Conservation (phyloP, 2,797 vertebrate genomes). For the Aselliscus stoliczkanus region DNA sequence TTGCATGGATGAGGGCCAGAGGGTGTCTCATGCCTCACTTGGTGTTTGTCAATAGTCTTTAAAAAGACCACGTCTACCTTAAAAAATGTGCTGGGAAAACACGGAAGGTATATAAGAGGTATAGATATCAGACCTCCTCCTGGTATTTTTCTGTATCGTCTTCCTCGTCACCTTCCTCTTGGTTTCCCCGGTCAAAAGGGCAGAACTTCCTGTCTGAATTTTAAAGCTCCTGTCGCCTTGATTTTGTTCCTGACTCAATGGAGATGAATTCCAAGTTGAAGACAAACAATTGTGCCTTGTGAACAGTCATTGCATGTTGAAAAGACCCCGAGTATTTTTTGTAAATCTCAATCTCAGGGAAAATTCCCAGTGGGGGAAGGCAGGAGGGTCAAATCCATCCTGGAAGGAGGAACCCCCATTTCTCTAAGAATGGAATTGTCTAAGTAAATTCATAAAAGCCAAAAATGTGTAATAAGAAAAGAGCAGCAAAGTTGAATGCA, state of each 20-base stretch:
- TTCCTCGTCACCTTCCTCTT: constrained; percentile 78
- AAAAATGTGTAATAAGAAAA: constrained; percentile 1
- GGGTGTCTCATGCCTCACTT: neutral
- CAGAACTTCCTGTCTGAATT: constrained; percentile 78
- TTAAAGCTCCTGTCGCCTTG: constrained; percentile 60
- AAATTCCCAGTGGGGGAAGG: neutral
- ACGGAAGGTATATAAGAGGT: neutral
- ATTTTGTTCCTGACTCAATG: constrained; percentile 65
- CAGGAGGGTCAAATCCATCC: neutral
- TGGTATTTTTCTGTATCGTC: constrained; percentile 75
- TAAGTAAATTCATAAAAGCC: neutral
- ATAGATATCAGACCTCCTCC: constrained; percentile 27
- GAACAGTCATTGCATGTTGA: constrained; percentile 29
- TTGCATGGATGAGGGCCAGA: neutral
- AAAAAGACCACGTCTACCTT: constrained; percentile 29
- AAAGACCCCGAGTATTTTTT: constrained; percentile 29
- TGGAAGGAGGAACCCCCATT: neutral
- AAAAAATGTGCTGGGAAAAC: constrained; percentile 24
- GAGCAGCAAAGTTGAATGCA: neutral
- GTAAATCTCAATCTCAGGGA: constrained; percentile 5
- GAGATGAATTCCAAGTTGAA: constrained; percentile 64
- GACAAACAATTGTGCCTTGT: constrained; percentile 59
- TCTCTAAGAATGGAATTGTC: neutral
- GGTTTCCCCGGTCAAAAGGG: constrained; percentile 74
- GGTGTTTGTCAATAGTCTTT: neutral